Base-by-base conservation (phyloP, 2,888 invertebrate species). In the Eumacrocentrus americanus region DNA sequence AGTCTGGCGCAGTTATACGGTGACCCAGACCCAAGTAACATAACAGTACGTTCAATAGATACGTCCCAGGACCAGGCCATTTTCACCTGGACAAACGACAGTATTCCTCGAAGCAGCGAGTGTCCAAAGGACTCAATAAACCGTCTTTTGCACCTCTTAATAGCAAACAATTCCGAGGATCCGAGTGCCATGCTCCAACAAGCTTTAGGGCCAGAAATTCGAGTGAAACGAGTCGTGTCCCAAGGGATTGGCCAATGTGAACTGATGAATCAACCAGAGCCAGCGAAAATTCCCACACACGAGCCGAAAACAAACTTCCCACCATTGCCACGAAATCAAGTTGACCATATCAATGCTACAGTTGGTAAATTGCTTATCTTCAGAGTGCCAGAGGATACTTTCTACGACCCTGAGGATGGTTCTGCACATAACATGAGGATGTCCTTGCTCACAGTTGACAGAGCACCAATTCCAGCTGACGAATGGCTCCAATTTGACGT, bases 401-500 rank as follows among this genome's bases (percentile, higher is more conserved):
- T 95, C 84, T 93, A 89, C 80, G 95, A 95, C 82, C 89, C 89
- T 0, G 93, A 95, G 79, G 94, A 94, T 76, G 90, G 90, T 12
- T 88, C 88, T 64, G 89, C 92, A 0, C 84, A 88, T 42, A 86
- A 87, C 68, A 83, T 96, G 66, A 87, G 86, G 44, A 84, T 96
- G 65, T 87, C 89, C 0, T 83, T 95, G 0, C 84, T 91, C 47
- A 91, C 90, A 61, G 87, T 86, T 67, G 90, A 93, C 70, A 85
- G 90, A 58, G 85, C 86, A 3, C 84, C 87, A 48, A 83, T 94
- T 22, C 86, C 88, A 4, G 73, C 84, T 0, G 83, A 86, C 11
- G 89, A 90, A 76, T 97, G 96, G 95, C 81, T 97, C 65, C 94
- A 94, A 79, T 94, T 95, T 77, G 94, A 96, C 78, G 84, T 85